phyloP scores from a whole-genome alignment of 2,113 vertebrate species.

The Macaca nemestrina region DNA sequence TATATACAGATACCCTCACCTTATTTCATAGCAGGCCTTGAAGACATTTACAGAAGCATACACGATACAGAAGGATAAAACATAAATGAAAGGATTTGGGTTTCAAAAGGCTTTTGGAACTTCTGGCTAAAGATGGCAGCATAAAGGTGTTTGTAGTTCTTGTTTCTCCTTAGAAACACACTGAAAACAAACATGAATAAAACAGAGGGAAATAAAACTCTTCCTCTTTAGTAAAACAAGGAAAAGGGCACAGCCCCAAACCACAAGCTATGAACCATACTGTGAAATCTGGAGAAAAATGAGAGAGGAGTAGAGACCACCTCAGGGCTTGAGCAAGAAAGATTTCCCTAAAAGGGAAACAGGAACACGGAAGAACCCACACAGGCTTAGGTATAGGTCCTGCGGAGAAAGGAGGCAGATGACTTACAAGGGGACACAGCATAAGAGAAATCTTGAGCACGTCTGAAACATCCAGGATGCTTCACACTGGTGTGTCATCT shows the following conservation, averaged over 20 bases:
- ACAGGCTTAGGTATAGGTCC: background rate
- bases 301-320: background rate
- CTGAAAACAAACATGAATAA: background rate
- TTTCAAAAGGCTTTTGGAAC: background rate
- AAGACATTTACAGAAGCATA: background rate
- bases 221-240: background rate
- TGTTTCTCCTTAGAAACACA: background rate
- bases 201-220: background rate
- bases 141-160: background rate
- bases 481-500: conserved; percentile 59
- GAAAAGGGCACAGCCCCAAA: background rate
- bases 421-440: conserved; percentile 17
- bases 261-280: background rate
- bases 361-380: conserved; percentile 2
- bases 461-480: conserved; percentile 59
- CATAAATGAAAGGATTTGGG: background rate
- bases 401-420: conserved; percentile 32
- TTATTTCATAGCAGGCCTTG: background rate
- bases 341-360: background rate
- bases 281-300: background rate
- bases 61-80: background rate
- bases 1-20: too few species aligned
- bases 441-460: conserved; percentile 52
- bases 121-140: background rate
- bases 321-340: background rate